Evolutionary conservation across 1,140 invertebrate genomes (phyloP).

Genomic region (Venturia canescens): DNA sequence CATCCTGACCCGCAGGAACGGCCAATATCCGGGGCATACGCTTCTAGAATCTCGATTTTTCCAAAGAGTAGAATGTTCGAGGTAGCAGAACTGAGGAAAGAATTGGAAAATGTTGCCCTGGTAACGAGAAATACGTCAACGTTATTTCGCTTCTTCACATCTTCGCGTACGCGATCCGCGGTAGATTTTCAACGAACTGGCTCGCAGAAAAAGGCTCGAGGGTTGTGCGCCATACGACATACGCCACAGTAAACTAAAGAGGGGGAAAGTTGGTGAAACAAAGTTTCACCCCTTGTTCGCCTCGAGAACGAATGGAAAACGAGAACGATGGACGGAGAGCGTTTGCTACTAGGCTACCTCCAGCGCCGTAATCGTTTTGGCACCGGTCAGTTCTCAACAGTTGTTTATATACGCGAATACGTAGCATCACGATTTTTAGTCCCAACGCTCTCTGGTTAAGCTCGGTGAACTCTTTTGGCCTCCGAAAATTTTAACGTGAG

Average conservation of each 20-base stretch:
- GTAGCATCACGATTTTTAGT: background rate
- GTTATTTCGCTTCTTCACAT: conserved; percentile 6
- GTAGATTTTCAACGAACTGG: conserved; percentile 9
- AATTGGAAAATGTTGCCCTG: background rate
- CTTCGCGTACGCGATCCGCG: background rate
- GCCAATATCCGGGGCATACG: conserved; percentile 21
- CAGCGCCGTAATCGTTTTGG: conserved; percentile 2
- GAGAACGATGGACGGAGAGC: background rate
- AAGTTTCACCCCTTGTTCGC: conserved; percentile 16
- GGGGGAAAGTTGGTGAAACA: conserved; percentile 27
- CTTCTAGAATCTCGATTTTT: conserved; percentile 8
- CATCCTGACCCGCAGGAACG: background rate
- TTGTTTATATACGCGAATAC: background rate
- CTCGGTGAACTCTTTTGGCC: background rate
- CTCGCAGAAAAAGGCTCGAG: conserved; percentile 10
- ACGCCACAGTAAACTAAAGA: background rate
- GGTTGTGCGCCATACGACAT: background rate
- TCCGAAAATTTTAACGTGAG: background rate
- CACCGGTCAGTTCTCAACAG: background rate
- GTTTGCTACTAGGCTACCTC: conserved; percentile 3
- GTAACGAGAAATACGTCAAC: background rate
- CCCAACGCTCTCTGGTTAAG: background rate
- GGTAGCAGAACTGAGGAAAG: background rate
- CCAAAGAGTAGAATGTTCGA: background rate
- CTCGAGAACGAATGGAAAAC: background rate